These are phyloP conservation scores for Burhinus oedicnemus DNA, from an alignment of 2,113 vertebrate species.

Conservation along the genomic window DNA sequence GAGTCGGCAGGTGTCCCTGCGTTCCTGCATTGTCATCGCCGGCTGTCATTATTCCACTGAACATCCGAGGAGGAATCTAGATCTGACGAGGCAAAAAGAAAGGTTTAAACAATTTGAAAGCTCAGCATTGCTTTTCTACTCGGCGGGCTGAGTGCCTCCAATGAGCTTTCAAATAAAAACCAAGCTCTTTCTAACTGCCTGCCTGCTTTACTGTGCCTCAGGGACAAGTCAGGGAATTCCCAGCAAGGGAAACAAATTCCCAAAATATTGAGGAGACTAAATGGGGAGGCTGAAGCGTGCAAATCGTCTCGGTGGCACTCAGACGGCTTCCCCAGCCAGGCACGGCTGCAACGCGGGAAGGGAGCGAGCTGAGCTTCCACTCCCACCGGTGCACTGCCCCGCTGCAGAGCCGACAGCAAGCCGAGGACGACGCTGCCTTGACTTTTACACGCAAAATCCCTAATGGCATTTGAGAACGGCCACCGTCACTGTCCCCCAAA, in stretches of 20 bases:
- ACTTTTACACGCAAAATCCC: not conserved
- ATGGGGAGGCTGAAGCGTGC: not conserved
- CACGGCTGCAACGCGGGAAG: not conserved
- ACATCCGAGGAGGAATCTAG: not conserved
- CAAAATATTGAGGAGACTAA: not conserved
- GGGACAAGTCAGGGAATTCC: not conserved
- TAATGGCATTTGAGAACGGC: fast-evolving
- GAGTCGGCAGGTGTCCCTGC: not conserved
- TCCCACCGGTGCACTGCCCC: not conserved
- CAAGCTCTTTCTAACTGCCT: no score
- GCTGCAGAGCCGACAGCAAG: fast-evolving
- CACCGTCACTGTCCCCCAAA: fast-evolving
- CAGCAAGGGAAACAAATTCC: not conserved
- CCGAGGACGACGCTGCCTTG: fast-evolving
- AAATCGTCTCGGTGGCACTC: not conserved
- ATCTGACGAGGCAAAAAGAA: constrained; percentile 55
- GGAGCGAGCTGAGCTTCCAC: not conserved
- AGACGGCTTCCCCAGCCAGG: not conserved
- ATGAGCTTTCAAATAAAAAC: not conserved
- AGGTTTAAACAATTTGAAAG: not conserved
- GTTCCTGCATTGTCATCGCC: not conserved
- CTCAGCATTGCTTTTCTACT: not conserved
- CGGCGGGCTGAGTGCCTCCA: fast-evolving
- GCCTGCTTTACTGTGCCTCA: not conserved
- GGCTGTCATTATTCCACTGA: not conserved